Evolutionary conservation across 2,888 invertebrate species (phyloP), one percentile per base, ranked within the genome.

Genomic region (Hirtodrosophila confusa): DNA sequence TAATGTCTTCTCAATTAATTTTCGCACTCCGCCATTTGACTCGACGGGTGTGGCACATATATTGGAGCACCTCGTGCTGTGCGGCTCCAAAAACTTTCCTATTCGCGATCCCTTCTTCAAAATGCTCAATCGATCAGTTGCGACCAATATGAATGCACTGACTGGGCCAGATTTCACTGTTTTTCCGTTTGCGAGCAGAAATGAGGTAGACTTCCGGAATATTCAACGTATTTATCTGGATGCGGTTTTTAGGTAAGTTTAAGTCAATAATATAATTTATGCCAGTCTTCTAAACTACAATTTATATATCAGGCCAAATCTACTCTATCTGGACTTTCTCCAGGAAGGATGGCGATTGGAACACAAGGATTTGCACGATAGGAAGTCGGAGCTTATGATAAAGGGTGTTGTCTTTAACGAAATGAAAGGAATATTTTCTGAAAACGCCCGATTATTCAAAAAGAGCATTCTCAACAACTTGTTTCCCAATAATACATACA

Each of bases 321-420:
- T 99, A 44, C 92, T 94, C 39, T 94, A 96, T 79, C 89, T 95
- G 48, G 98, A 99, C 92, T 99, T 98, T 80, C 93, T 95, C 62
- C 98, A 98, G 92, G 98, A 99, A 92, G 98, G 98, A 3, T 99
- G 98, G 98, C 93, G 98, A 64, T 91, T 99, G 11, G 98, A 98
- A 88, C 95, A 97, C 90, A 92, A 93, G 7, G 93, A 96, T 79
- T 91, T 95, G 0, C 93, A 94, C n/a, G 95, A 98, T 87, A 93
- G 93, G 61, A 93, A 93, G 0, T 95, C 97, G 0, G 94, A 96
- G 1, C 93, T 97, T 40, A 93, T 94, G 1, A 95, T 98, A 60
- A 98, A 98, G 92, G 98, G 98, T 2, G 97, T 99, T 9, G 98
- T 99, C 0, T 98, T 96, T 88, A 99, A 99, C 92, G 98, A 99